Percentiles rank a stretch among this genome's conserved stretches.
These are phyloP conservation scores for Xenus cinereus DNA, from an alignment of 2,113 vertebrate species.

Conservation along the genomic window DNA sequence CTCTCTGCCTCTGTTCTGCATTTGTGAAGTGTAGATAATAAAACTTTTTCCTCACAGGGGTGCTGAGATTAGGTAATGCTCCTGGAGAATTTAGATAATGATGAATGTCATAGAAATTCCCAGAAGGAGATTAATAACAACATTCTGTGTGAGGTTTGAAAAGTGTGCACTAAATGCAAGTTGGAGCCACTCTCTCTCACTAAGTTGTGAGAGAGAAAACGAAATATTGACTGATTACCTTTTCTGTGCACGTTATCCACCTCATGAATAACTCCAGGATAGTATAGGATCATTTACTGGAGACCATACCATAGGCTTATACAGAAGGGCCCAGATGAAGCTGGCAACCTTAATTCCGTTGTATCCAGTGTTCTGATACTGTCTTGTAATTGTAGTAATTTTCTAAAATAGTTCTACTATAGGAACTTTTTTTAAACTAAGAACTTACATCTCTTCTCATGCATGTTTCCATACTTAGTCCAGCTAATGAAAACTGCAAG, in stretches of 20 bases:
- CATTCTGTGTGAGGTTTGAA: not conserved
- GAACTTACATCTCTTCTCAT: not conserved
- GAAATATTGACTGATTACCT: not conserved
- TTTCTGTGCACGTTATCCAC: not conserved
- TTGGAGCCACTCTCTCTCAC: not conserved
- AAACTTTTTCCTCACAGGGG: not conserved
- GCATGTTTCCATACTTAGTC: not conserved
- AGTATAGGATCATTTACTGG: not conserved
- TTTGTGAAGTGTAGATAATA: not conserved
- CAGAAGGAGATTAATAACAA: not conserved
- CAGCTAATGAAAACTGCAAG: slow-evolving; percentile 48
- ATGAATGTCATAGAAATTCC: not conserved
- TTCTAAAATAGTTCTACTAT: not conserved
- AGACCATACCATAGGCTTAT: not conserved
- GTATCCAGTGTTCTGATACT: not conserved
- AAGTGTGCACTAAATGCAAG: not conserved
- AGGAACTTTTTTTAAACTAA: not conserved
- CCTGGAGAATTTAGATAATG: not conserved
- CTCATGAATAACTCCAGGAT: not conserved
- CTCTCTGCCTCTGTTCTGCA: not conserved
- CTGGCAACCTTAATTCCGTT: not conserved
- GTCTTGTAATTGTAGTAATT: not conserved
- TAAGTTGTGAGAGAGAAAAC: not conserved
- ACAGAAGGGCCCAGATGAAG: not conserved
- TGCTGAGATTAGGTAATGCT: not conserved